Conservation (phyloP, 2,113 vertebrate genomes). For the Hippolais icterina region DNA sequence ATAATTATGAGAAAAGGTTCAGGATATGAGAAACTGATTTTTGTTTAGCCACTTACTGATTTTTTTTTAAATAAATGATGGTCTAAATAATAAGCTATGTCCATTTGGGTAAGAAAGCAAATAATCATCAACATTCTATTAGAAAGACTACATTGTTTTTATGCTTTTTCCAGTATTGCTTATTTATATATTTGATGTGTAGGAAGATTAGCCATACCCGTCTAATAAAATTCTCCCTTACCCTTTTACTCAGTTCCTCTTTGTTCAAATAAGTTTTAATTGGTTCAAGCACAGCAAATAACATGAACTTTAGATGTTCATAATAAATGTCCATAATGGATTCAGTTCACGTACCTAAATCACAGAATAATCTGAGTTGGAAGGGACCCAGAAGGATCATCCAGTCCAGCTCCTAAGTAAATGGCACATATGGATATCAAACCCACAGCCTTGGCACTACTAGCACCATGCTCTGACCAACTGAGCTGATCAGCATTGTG, state of each 20-base stretch:
- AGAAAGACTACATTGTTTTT: not conserved
- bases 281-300: not conserved
- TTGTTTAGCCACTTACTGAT: not conserved
- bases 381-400: not conserved
- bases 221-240: not conserved
- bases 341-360: not conserved
- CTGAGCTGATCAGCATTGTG: not conserved
- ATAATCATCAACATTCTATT: not conserved
- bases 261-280: not conserved
- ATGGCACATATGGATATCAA: not conserved
- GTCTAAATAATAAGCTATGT: not conserved
- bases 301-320: not conserved
- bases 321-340: not conserved
- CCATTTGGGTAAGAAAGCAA: not conserved
- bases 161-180: not conserved
- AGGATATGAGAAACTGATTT: not conserved
- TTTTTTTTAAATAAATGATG: not conserved
- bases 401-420: not conserved
- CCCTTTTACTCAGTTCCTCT: not conserved
- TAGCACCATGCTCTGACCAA: not conserved
- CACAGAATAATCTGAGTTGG: not conserved
- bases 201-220: not conserved
- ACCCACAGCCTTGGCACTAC: not conserved
- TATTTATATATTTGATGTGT: not conserved
- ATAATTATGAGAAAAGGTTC: not conserved